Base-by-base conservation (phyloP, 2,113 vertebrate genomes). In the Triplophysa rosa region DNA sequence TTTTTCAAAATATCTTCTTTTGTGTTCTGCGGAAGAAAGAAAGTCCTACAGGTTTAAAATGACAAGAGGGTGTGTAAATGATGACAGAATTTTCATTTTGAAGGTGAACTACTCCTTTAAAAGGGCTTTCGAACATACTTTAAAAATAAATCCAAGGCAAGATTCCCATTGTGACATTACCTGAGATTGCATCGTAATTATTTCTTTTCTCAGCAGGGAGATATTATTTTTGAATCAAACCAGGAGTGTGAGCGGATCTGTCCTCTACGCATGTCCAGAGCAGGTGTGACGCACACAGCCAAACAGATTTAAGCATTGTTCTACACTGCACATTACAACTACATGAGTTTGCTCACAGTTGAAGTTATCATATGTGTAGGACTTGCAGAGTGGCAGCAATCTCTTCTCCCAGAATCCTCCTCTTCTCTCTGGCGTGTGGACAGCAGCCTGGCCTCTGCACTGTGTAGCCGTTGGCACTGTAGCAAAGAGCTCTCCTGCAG, bases 221-320 rank as follows among this genome's bases (percentile, higher is more conserved):
- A 91, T 52, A 89, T 93, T 83, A 82, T 89, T 82, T 95, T 96
- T 90, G 95, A 95, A 89, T 91, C 88, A 0, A 84, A 93, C 78
- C 91, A 88, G 71, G 95, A 95, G 86, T 98, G 96, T 91, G 95
- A 94, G 84, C 91, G 90, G 80, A 94, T 94, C 62, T 97, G 95
- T 87, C 94, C 94, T 74, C 91, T 99, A 81, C 92, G 91, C 82
- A 91, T 95, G 78, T 95, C 96, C 80, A 93, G 94, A 86, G 79
- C 93, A 90, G 95, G 97, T 98, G 90, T 90, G 89, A 67, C 17
- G 16, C 61, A 26, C 33, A 33, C 16, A 16, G 2, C 7, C 11
- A n/a, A 1, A 9, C 13, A 11, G 10, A 8, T 10, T 77, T 6
- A 37, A 47, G 58, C 1, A 29, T 64, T 63, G 29, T 26, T 54